Conservation (phyloP, 2,113 vertebrate species). For the Eudorcas thomsonii region DNA sequence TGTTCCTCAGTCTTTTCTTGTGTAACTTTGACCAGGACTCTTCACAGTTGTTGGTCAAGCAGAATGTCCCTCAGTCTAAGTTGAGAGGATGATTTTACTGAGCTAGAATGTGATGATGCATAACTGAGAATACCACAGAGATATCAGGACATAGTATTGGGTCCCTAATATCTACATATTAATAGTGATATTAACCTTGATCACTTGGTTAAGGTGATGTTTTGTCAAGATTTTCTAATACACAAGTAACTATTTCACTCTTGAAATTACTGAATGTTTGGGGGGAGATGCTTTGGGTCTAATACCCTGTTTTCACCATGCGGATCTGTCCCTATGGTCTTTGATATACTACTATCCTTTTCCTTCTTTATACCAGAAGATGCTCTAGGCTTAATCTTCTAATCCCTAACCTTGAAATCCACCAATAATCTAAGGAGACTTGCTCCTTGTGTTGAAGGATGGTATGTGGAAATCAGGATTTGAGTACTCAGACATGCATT, state of each 20-base stretch:
- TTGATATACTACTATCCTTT: background rate
- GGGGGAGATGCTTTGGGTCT: background rate
- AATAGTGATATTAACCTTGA: background rate
- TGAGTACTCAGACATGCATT: background rate
- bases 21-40: background rate
- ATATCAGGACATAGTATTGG: background rate
- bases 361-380: background rate
- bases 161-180: background rate
- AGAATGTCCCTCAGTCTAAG: background rate
- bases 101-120: background rate
- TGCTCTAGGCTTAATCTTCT: background rate
- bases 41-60: background rate
- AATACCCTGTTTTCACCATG: background rate
- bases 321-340: background rate
- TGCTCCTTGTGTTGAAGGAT: background rate
- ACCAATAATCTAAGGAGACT: background rate
- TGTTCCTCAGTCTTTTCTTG: background rate
- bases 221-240: background rate
- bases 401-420: background rate
- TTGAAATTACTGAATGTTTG: background rate
- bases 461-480: background rate
- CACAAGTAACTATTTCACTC: background rate
- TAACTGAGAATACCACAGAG: background rate
- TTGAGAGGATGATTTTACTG: fast-evolving
- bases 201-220: background rate